Percentiles rank a stretch among this genome's conserved stretches.
These are phyloP conservation scores for Brachionus rotundiformis DNA, from an alignment of 1,140 invertebrate species.

Conservation along the genomic window DNA sequence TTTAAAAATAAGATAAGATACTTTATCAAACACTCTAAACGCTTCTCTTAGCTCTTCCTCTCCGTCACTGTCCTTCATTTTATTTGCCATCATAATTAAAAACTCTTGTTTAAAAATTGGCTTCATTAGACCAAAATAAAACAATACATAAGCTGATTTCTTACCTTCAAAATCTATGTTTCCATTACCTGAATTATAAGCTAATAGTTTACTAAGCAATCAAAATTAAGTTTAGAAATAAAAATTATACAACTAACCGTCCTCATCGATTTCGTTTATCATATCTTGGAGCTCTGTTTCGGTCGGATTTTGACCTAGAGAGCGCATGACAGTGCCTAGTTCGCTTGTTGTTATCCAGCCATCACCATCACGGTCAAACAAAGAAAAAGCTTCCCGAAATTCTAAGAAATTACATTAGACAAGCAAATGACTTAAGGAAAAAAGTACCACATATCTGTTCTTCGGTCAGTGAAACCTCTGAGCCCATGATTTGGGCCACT, in stretches of 20 bases:
- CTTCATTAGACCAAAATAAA: neutral
- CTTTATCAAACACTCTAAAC: constrained; percentile 64
- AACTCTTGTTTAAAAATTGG: constrained; percentile 70
- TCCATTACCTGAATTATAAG: constrained; percentile 66
- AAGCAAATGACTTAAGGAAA: constrained; percentile 59
- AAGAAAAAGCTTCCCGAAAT: constrained; percentile 63
- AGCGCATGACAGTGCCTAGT: constrained; percentile 21
- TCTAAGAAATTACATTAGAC: constrained; percentile 56
- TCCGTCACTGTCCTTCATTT: constrained; percentile 63
- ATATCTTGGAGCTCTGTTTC: constrained; percentile 52
- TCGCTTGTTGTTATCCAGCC: constrained; percentile 57
- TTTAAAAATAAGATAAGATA: constrained; percentile 62
- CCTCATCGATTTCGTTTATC: constrained; percentile 52
- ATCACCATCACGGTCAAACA: constrained; percentile 63
- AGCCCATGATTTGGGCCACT: constrained; percentile 22
- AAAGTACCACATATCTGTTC: constrained; percentile 50
- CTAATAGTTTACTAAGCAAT: constrained; percentile 22
- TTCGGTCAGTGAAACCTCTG: constrained; percentile 24
- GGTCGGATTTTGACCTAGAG: constrained; percentile 48
- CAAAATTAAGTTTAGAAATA: constrained; percentile 20
- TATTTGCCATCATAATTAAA: constrained; percentile 59
- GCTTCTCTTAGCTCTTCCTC: constrained; percentile 64
- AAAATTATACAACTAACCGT: constrained; percentile 47
- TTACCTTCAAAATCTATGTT: constrained; percentile 54
- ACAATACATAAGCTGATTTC: constrained; percentile 63